These are phyloP conservation scores for Drosophila nannoptera DNA, from an alignment of 1,140 invertebrate genomes.

Conservation along the genomic window DNA sequence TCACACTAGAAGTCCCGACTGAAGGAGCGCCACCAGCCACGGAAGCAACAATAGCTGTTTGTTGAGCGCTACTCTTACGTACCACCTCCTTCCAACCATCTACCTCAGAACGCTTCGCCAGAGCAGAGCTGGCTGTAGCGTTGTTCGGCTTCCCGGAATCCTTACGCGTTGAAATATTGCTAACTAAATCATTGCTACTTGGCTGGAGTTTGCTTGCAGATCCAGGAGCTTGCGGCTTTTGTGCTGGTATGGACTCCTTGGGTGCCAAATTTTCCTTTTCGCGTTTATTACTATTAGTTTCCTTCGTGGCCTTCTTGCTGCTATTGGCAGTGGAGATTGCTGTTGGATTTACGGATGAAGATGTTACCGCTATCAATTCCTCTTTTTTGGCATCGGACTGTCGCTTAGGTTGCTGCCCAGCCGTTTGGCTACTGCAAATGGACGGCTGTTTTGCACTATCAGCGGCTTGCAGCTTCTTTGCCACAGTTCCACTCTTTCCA, in stretches of 20 bases:
- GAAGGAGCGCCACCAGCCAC: neutral
- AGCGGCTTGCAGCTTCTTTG: conserved; percentile 34
- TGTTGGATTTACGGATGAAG: conserved; percentile 20
- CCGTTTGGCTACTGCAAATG: conserved; percentile 19
- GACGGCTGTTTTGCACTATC: conserved; percentile 36
- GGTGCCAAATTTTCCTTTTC: conserved; percentile 79
- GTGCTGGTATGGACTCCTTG: conserved; percentile 55
- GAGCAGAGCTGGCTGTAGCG: neutral
- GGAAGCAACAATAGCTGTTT: conserved; percentile 32
- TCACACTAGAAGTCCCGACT: neutral
- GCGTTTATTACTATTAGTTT: conserved; percentile 53
- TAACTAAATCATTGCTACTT: conserved; percentile 46
- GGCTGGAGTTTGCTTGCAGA: conserved; percentile 38
- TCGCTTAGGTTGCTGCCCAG: conserved; percentile 38
- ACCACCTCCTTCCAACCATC: conserved; percentile 99
- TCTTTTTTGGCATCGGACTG: conserved; percentile 56
- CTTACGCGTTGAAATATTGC: conserved; percentile 43
- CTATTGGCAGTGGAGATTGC: conserved; percentile 8
- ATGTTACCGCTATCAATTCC: conserved; percentile 34
- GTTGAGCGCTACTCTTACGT: conserved; percentile 84
- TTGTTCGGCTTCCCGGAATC: conserved; percentile 22
- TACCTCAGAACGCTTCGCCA: conserved; percentile 82
- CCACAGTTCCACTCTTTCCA: conserved; percentile 32
- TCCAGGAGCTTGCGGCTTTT: conserved; percentile 42
- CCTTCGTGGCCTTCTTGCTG: conserved; percentile 43